Evolutionary conservation across 2,888 invertebrate species (phyloP), one percentile per base, ranked within the genome.

Genomic region (Dermolepida albohirtum): DNA sequence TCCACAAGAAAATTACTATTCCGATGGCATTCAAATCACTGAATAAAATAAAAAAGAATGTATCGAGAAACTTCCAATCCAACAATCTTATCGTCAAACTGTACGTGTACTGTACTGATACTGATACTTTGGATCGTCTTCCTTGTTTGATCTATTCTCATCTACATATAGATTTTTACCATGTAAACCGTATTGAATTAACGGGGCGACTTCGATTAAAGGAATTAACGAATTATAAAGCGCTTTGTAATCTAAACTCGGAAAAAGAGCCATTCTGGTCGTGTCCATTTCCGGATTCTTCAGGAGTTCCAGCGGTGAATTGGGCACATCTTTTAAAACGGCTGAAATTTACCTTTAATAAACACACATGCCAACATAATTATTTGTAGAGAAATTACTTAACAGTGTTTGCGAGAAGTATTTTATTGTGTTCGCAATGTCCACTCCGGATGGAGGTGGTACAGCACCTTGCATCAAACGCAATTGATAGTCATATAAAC

Each of bases 401-500:
- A 98, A 87, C 72, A 99, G 87, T 47, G 97, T 97, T 86, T 97
- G 97, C 52, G 97, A 96, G 86, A 99, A 98, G 85, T 97, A 98
- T 84, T 98, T 97, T 80, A 99, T 90, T 67, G 97, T 98, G 85
- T 96, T 97, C 72, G 97, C 96, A 83, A 99, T 95, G 84, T 99
- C 99, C 71, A 92, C 88, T 72, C 98, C 98, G 70, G 96, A 94
- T 44, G 98, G 98, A 76, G 94, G 88, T 70, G 98, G 97, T 82
- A 94, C 91, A 76, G 92, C 89, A 78, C 94, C 94, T 87, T 97
- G 95, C 83, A 94, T 89, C 75, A 97, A 88, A 74, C 98, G 91
- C 80, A 94, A 89, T 85, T 98, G 96, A 85, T 94, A 97, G 85
- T 99, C 99, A 85, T 97, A 95, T 75, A 99, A 90, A 83, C 94